Conservation (phyloP, 2,797 vertebrate genomes). For the Okamejei kenojei region DNA sequence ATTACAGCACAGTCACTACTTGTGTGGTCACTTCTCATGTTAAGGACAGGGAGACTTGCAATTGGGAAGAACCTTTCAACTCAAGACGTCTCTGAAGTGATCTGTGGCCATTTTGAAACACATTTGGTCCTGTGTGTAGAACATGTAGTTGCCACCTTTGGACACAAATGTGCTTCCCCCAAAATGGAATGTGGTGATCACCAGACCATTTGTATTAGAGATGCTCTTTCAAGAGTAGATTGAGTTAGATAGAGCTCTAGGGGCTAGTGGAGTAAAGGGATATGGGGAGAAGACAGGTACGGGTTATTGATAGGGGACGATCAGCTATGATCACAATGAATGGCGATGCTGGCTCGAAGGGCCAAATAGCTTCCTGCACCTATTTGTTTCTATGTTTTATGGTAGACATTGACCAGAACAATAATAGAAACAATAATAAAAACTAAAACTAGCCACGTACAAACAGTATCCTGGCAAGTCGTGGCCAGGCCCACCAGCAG, state of each 20-base stretch:
- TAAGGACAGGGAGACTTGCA: neutral
- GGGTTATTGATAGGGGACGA: no score
- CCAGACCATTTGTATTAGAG: neutral
- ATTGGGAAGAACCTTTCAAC: neutral
- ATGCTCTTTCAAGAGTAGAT: neutral
- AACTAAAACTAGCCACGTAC: no score
- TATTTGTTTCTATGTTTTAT: no score
- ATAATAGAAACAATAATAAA: neutral
- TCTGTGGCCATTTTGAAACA: neutral
- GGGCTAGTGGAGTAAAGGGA: no score
- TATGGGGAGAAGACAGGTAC: no score
- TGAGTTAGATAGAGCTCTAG: no score
- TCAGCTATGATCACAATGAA: no score
- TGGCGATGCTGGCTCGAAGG: no score
- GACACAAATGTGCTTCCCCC: neutral
- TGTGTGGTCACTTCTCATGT: neutral
- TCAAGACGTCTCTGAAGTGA: neutral
- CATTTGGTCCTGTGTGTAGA: neutral
- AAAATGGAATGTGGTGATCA: neutral
- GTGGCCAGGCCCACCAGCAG: no score
- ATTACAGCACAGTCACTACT: neutral
- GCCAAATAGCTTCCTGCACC: no score
- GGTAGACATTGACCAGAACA: neutral
- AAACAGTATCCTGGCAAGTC: no score
- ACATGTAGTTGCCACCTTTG: neutral